These are phyloP conservation scores for Hirtodrosophila duncani DNA, from an alignment of 2,888 invertebrate species.

Conservation along the genomic window DNA sequence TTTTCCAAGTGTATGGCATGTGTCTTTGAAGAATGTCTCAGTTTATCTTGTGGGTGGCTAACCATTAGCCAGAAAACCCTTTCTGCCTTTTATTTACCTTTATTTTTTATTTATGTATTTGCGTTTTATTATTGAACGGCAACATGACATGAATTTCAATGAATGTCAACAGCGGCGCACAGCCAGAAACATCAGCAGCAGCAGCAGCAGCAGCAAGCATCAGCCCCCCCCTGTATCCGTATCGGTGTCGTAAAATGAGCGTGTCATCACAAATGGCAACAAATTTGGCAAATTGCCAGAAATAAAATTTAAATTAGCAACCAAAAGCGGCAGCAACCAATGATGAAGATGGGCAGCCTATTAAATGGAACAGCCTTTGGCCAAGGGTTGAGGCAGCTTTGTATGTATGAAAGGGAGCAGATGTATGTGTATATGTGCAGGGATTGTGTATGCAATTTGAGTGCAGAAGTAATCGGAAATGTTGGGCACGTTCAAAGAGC, in stretches of 20 bases:
- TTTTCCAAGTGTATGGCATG: no score
- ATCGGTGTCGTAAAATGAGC: conserved; percentile 66
- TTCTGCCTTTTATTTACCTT: conserved; percentile 70
- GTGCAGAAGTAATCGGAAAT: no score
- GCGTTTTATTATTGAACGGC: conserved; percentile 71
- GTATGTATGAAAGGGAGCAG: no score
- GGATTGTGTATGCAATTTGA: no score
- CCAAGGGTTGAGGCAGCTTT: no score
- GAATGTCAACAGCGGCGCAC: conserved; percentile 53
- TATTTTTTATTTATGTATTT: conserved; percentile 71
- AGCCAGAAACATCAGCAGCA: not conserved
- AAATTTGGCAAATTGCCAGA: conserved; percentile 72
- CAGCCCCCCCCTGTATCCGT: conserved; percentile 24
- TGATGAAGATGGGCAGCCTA: not conserved
- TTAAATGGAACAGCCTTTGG: conserved; percentile 2
- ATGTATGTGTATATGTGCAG: no score
- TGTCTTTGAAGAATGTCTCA: conserved; percentile 17
- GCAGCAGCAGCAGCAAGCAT: not conserved
- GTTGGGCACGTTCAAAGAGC: no score
- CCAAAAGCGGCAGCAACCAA: conserved; percentile 1
- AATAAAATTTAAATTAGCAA: conserved; percentile 72
- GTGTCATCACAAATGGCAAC: conserved; percentile 73
- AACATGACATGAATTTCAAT: conserved; percentile 69
- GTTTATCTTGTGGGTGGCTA: conserved; percentile 16
- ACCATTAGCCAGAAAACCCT: conserved; percentile 67